Evolutionary conservation across 2,888 invertebrate genomes (phyloP).

Genomic region (Limnephilus rhombicus): DNA sequence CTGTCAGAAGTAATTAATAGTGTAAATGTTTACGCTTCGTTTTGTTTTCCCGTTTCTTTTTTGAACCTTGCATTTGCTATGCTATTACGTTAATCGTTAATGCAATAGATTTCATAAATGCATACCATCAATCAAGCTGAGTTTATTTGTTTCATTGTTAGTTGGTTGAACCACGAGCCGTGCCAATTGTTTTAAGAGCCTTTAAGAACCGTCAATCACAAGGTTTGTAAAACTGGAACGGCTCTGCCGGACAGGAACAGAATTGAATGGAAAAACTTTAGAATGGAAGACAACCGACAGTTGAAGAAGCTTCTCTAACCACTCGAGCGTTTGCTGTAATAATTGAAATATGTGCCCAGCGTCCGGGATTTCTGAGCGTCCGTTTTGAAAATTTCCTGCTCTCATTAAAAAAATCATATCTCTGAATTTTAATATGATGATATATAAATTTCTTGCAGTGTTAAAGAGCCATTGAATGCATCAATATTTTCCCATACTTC

Average conservation of each 20-base stretch:
- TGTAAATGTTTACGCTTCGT: not conserved
- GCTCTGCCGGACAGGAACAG: not conserved
- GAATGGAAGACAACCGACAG: not conserved
- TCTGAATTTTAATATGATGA: too few relatives aligned
- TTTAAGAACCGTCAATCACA: not conserved
- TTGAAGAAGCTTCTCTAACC: not conserved
- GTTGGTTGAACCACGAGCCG: not conserved
- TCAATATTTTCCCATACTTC: too few relatives aligned
- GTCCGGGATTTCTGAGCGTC: too few relatives aligned
- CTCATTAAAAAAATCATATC: too few relatives aligned
- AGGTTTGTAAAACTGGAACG: not conserved
- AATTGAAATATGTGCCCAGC: too few relatives aligned
- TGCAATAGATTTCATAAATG: not conserved
- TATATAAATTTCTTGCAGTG: too few relatives aligned
- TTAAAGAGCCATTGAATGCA: too few relatives aligned
- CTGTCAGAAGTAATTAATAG: not conserved
- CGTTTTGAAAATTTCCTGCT: too few relatives aligned
- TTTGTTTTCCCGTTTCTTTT: not conserved
- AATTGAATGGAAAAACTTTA: not conserved
- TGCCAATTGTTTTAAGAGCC: not conserved
- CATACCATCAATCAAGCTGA: constrained; percentile 25
- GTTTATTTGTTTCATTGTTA: constrained; percentile 17
- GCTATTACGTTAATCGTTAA: not conserved
- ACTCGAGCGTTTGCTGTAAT: too few relatives aligned
- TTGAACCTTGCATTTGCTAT: not conserved